Evolutionary conservation across 2,797 vertebrate genomes (phyloP).

Genomic region (Eulemur coronatus): DNA sequence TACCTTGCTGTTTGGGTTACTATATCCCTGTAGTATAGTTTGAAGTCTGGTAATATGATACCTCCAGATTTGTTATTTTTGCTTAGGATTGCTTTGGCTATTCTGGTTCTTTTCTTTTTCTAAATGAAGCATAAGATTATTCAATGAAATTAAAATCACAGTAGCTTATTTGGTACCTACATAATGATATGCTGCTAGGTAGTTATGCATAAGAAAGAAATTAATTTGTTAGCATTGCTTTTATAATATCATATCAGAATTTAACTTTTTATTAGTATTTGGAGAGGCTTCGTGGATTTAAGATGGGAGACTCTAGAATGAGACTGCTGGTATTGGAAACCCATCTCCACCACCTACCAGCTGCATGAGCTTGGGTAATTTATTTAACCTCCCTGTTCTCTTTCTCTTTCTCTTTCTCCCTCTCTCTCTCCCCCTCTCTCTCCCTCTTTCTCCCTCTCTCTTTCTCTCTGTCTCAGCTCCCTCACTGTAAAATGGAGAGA

Average conservation of each 20-base stretch:
- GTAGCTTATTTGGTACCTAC: not conserved
- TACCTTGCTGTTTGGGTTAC: too few relatives aligned
- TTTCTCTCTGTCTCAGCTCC: not conserved
- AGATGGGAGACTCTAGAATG: not conserved
- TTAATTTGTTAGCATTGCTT: not conserved
- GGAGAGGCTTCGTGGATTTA: not conserved
- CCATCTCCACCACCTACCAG: not conserved
- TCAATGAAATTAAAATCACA: slow-evolving; percentile 8
- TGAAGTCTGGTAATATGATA: too few relatives aligned
- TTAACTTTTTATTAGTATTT: not conserved
- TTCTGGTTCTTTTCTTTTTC: too few relatives aligned
- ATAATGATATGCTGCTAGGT: not conserved
- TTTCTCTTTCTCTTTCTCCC: too few relatives aligned
- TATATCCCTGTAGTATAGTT: too few relatives aligned
- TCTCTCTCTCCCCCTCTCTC: too few relatives aligned
- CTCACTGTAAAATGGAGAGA: not conserved
- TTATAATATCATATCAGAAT: not conserved
- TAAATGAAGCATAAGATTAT: not conserved
- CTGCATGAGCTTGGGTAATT: not conserved
- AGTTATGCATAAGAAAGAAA: not conserved
- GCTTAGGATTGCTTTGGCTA: too few relatives aligned
- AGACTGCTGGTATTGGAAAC: not conserved
- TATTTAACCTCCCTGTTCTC: not conserved
- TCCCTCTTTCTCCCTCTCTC: rapidly evolving
- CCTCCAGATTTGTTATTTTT: too few relatives aligned